Evolutionary conservation across 2,797 vertebrate genomes (phyloP).

Genomic region (Tauraco hartlaubi): DNA sequence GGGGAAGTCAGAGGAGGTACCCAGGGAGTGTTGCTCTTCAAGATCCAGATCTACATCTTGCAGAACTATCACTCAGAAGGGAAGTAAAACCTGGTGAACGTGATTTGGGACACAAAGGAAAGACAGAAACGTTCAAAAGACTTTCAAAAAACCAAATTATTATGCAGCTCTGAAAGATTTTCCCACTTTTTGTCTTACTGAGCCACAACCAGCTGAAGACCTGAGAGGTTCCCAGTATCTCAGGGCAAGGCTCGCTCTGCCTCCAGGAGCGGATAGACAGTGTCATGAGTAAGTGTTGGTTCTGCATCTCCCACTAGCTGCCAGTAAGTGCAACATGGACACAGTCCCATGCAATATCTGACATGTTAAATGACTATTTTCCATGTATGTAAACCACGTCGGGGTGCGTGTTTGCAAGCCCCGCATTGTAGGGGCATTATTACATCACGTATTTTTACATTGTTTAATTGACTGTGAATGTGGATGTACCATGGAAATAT

Average conservation of each 20-base stretch:
- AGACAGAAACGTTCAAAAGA: neutral
- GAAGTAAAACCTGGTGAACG: slow-evolving; percentile 5
- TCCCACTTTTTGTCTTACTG: neutral
- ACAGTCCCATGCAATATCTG: neutral
- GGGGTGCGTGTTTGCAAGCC: neutral
- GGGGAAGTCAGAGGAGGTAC: neutral
- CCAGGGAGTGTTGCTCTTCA: neutral
- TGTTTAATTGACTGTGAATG: neutral
- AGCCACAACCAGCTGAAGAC: neutral
- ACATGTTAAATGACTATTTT: neutral
- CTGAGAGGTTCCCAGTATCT: neutral
- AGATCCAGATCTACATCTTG: neutral
- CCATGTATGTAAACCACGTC: neutral
- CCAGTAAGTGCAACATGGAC: neutral
- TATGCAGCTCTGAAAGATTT: neutral
- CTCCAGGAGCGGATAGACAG: neutral
- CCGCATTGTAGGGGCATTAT: neutral
- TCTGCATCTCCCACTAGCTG: neutral
- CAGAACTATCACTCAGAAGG: slow-evolving; percentile 22
- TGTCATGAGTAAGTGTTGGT: neutral
- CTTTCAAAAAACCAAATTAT: neutral
- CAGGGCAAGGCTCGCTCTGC: neutral
- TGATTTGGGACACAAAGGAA: slow-evolving; percentile 41
- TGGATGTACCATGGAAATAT: neutral
- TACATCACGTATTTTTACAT: neutral